Evolutionary conservation across 2,113 vertebrate genomes (phyloP).

Genomic region (Oryzias woworae): DNA sequence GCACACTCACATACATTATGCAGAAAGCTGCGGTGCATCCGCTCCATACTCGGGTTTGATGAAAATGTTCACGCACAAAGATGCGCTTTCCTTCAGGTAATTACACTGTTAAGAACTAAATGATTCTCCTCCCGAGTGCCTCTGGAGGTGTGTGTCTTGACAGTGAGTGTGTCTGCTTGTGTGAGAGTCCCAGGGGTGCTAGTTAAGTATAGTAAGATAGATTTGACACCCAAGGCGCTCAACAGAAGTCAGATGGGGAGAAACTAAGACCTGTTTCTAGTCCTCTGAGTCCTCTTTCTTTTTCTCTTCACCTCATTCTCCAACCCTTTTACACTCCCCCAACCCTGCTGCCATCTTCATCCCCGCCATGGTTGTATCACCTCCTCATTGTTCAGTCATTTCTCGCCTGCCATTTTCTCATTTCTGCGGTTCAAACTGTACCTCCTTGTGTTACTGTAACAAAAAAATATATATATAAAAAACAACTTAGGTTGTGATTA

Average conservation of each 20-base stretch:
- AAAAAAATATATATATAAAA: too few species aligned
- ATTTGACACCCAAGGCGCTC: slow-evolving; percentile 59
- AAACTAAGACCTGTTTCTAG: slow-evolving; percentile 39
- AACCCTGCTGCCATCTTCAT: slow-evolving; percentile 1
- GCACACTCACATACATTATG: background rate
- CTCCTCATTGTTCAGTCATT: too few species aligned
- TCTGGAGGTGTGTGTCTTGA: slow-evolving; percentile 13
- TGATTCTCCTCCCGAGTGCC: slow-evolving; percentile 23
- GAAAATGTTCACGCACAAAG: slow-evolving; percentile 1
- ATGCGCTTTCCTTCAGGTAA: slow-evolving; percentile 17
- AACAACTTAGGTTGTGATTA: too few species aligned
- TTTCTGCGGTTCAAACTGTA: too few species aligned
- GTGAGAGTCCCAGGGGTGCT: slow-evolving; percentile 37
- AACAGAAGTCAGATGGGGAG: slow-evolving; percentile 31
- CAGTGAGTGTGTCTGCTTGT: slow-evolving; percentile 7
- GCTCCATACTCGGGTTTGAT: background rate
- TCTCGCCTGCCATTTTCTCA: too few species aligned
- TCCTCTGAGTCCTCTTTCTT: slow-evolving; percentile 1
- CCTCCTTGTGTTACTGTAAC: background rate
- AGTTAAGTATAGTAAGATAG: slow-evolving; percentile 70
- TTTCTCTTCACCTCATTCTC: slow-evolving; percentile 12
- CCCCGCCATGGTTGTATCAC: too few species aligned
- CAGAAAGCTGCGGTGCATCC: background rate
- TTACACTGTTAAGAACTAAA: slow-evolving; percentile 46
- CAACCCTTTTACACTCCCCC: slow-evolving; percentile 3